Percentiles rank a stretch among this genome's conserved stretches.
Evolutionary conservation across 2,113 vertebrate genomes (phyloP).

Genomic region (Andinoacara biseriatus): DNA sequence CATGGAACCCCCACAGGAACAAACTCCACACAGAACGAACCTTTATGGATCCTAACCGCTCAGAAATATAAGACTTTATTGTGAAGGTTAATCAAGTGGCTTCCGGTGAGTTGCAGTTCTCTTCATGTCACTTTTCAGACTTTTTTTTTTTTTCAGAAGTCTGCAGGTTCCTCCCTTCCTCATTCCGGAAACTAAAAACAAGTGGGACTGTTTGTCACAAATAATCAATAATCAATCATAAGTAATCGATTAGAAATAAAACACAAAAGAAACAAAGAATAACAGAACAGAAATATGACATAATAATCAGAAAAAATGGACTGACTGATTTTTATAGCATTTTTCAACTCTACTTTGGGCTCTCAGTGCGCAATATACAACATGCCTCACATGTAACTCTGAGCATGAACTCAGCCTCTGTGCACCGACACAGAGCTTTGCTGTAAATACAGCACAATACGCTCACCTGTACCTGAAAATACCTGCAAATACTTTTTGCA

Average conservation of each 20-base stretch:
- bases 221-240: background rate
- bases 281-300: background rate
- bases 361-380: too few species aligned
- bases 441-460: too few species aligned
- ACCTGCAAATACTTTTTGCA: too few species aligned
- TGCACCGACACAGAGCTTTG: too few species aligned
- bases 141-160: background rate
- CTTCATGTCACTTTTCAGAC: background rate
- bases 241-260: background rate
- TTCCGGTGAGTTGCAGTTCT: background rate
- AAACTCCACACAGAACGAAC: background rate
- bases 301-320: background rate
- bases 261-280: background rate
- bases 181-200: slow-evolving; percentile 1
- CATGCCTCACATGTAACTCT: too few species aligned
- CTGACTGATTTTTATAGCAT: too few species aligned
- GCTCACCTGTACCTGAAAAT: too few species aligned
- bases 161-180: slow-evolving; percentile 5
- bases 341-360: too few species aligned
- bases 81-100: background rate
- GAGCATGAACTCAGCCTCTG: too few species aligned
- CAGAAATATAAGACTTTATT: background rate
- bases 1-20: background rate
- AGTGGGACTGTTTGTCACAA: background rate
- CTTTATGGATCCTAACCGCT: background rate